Conservation (phyloP, 2,113 vertebrate species). For the Odontophorus gujanensis region DNA sequence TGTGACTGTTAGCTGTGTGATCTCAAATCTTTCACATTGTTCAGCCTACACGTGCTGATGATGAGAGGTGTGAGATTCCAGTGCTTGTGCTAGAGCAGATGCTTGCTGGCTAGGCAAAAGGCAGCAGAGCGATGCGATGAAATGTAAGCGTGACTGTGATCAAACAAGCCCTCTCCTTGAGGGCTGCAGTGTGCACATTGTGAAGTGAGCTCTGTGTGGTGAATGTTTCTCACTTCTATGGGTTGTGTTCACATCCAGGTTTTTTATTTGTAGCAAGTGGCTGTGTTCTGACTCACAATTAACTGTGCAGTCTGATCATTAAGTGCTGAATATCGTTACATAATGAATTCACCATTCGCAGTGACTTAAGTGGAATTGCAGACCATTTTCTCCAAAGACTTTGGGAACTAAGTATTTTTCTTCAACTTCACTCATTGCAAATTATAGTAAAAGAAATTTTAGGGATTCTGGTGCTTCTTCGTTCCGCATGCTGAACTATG, state of each 20-base stretch:
- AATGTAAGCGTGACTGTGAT: background rate
- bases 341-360: background rate
- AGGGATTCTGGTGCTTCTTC: background rate
- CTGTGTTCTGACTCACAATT: background rate
- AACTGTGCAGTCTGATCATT: background rate
- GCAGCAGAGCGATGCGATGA: background rate
- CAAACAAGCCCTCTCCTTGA: background rate
- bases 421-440: background rate
- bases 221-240: background rate
- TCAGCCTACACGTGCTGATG: background rate
- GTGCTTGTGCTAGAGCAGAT: background rate
- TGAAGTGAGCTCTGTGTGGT: background rate
- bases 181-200: background rate
- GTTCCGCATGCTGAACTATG: background rate
- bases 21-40: background rate
- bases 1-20: background rate
- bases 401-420: background rate
- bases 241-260: background rate
- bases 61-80: background rate
- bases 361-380: background rate
- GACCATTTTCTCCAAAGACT: background rate
- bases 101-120: background rate
- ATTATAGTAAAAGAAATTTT: background rate
- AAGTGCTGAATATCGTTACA: background rate
- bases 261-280: background rate